phyloP scores from a whole-genome alignment of 2,113 vertebrate genomes.

The Lampris incognitus region DNA sequence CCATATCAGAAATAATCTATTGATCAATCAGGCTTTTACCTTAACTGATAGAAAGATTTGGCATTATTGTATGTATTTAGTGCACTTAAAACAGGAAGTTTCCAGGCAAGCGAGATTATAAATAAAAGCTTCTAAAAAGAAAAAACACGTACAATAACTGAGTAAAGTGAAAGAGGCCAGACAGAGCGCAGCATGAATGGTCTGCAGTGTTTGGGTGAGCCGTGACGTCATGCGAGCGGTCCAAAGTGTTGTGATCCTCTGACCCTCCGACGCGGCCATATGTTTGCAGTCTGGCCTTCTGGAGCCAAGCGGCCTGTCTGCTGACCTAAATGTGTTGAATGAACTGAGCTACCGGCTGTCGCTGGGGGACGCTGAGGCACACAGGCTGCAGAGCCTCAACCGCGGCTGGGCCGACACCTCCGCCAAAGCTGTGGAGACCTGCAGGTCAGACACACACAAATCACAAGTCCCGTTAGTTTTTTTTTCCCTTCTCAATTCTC shows the following conservation, averaged over 20 bases:
- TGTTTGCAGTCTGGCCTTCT: slow-evolving; percentile 80
- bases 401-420: slow-evolving; percentile 83
- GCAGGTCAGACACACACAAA: slow-evolving; percentile 81
- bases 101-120: background rate
- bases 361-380: slow-evolving; percentile 79
- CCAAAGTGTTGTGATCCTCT: slow-evolving; percentile 30
- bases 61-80: too few species aligned
- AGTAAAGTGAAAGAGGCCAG: background rate
- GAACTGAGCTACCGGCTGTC: slow-evolving; percentile 86
- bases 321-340: slow-evolving; percentile 88
- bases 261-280: background rate
- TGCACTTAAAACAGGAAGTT: too few species aligned
- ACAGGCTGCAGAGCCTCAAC: slow-evolving; percentile 85
- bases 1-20: too few species aligned
- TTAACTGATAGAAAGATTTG: too few species aligned
- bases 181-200: background rate
- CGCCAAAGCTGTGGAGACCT: slow-evolving; percentile 81
- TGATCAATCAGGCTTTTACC: too few species aligned
- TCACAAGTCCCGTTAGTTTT: too few species aligned
- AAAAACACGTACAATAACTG: background rate
- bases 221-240: background rate
- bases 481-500: too few species aligned
- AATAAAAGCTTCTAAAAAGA: background rate
- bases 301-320: slow-evolving; percentile 81
- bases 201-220: background rate